These are phyloP conservation scores for Carterocephalus palaemon DNA, from an alignment of 2,888 invertebrate genomes.

Conservation along the genomic window DNA sequence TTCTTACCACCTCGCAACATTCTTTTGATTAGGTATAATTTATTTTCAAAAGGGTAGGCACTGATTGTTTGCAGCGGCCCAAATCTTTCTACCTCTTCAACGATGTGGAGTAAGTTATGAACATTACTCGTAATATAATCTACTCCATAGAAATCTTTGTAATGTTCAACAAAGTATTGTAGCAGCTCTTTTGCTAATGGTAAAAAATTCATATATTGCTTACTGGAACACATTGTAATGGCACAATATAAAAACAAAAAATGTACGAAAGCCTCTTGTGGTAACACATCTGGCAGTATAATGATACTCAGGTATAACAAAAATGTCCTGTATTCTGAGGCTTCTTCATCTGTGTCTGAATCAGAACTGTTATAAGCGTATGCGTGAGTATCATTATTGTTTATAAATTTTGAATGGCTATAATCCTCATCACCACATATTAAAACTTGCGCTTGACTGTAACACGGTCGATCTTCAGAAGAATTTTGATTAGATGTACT, in stretches of 20 bases:
- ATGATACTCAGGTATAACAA: constrained; percentile 27
- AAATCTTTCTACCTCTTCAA: constrained; percentile 29
- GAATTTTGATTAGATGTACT: no score
- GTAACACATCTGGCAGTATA: constrained; percentile 14
- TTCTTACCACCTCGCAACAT: constrained; percentile 27
- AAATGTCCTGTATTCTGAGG: constrained; percentile 29
- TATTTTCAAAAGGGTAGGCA: constrained; percentile 30
- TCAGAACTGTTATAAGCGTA: no score
- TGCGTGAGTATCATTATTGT: no score
- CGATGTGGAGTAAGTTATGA: constrained; percentile 30
- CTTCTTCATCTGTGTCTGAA: no score
- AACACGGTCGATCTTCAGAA: no score
- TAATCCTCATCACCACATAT: no score
- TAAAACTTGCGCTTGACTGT: no score
- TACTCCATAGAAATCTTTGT: constrained; percentile 26
- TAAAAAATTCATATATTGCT: neutral
- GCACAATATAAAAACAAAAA: constrained; percentile 9
- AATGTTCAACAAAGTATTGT: constrained; percentile 17
- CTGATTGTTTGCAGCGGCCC: constrained; percentile 26
- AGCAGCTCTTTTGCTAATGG: constrained; percentile 18
- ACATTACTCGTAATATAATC: constrained; percentile 31
- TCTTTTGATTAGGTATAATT: constrained; percentile 24
- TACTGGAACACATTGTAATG: neutral
- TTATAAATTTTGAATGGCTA: no score
- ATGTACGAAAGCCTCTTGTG: constrained; percentile 10